phyloP scores from a whole-genome alignment of 2,797 vertebrate species.

The Apodemus agrarius region DNA sequence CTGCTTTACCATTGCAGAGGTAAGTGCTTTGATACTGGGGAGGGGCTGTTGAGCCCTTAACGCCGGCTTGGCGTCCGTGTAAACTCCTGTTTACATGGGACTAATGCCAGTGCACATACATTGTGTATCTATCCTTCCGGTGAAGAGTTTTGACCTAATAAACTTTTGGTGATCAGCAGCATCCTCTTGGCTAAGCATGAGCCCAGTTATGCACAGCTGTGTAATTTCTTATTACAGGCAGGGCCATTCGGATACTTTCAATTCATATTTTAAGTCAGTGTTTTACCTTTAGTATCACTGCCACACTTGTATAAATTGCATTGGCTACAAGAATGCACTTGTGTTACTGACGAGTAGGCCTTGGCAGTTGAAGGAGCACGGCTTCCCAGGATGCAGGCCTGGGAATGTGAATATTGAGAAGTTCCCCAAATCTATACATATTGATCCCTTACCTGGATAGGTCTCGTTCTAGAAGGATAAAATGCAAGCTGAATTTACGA shows the following conservation, averaged over 20 bases:
- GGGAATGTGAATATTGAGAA: neutral
- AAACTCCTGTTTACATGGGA: neutral
- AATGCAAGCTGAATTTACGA: neutral
- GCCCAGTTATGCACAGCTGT: neutral
- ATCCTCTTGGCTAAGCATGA: constrained; percentile 32
- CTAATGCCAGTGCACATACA: neutral
- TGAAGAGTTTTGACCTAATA: constrained; percentile 6
- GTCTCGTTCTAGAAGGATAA: neutral
- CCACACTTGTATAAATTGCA: constrained; percentile 2
- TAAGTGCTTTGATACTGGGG: neutral
- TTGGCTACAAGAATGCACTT: neutral
- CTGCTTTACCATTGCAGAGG: neutral
- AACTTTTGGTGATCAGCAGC: neutral
- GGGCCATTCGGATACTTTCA: neutral
- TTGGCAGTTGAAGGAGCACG: neutral
- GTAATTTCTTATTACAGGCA: constrained; percentile 43
- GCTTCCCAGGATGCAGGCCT: neutral
- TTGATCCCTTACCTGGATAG: neutral
- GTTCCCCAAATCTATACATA: fast-evolving
- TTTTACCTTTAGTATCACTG: constrained; percentile 13
- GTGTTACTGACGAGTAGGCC: neutral
- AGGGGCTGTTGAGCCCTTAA: neutral
- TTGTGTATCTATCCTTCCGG: neutral
- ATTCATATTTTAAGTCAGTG: neutral
- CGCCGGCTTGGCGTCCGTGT: neutral